Conservation (phyloP, 2,888 invertebrate species). For the Agonopterix heracliana region DNA sequence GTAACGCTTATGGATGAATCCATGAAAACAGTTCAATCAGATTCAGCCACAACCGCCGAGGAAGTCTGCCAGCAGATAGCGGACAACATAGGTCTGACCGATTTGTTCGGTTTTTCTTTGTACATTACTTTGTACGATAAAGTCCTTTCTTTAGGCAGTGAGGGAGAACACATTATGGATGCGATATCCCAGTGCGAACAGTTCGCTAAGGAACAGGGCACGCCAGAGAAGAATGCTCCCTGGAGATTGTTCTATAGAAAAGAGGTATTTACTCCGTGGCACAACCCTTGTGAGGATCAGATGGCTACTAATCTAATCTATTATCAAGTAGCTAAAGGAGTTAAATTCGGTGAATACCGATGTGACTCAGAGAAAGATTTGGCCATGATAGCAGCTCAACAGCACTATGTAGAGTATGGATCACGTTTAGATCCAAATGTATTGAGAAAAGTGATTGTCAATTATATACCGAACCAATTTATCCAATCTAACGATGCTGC, state of each 20-base stretch:
- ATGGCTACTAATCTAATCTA: constrained; percentile 93
- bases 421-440: constrained; percentile 79
- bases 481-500: constrained; percentile 78
- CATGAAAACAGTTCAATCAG: constrained; percentile 87
- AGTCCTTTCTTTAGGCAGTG: constrained; percentile 91
- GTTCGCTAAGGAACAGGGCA: constrained; percentile 93
- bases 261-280: constrained; percentile 96
- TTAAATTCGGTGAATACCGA: constrained; percentile 94
- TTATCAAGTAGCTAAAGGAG: constrained; percentile 89
- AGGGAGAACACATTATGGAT: constrained; percentile 95
- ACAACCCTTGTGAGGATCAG: constrained; percentile 87
- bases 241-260: constrained; percentile 92
- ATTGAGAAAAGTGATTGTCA: constrained; percentile 82
- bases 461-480: constrained; percentile 88
- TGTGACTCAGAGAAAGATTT: constrained; percentile 89
- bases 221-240: constrained; percentile 87
- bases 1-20: constrained; percentile 93
- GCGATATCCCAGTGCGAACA: constrained; percentile 98
- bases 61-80: constrained; percentile 90
- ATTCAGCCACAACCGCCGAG: constrained; percentile 93
- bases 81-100: constrained; percentile 83
- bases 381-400: constrained; percentile 91
- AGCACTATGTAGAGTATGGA: constrained; percentile 91
- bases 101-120: constrained; percentile 93
- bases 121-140: constrained; percentile 94